A percentile compares a stretch with the other conserved stretches of the same genome.
Conservation (phyloP, 1,140 invertebrate species). For the Eueides isabella region DNA sequence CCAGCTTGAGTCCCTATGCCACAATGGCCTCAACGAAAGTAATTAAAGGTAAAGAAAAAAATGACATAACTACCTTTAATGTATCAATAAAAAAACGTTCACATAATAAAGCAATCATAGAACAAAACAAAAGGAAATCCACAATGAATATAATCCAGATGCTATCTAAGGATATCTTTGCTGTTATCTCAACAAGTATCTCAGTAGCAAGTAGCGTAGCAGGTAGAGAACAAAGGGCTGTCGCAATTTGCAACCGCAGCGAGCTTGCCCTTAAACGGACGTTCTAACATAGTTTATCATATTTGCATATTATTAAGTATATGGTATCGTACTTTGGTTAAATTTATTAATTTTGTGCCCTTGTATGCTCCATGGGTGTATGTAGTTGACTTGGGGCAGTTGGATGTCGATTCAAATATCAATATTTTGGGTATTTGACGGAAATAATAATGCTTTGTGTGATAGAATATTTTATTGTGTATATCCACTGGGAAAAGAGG, state of each 20-base stretch:
- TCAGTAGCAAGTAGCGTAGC: background rate
- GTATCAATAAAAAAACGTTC: background rate
- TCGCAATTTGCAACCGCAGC: constrained; percentile 66
- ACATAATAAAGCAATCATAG: constrained; percentile 7
- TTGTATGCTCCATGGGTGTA: background rate
- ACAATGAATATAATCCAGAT: background rate
- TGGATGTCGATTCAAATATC: too few relatives aligned
- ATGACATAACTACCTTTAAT: too few relatives aligned
- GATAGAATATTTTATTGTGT: too few relatives aligned
- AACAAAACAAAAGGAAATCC: background rate
- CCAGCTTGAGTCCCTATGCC: too few relatives aligned
- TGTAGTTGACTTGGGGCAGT: too few relatives aligned
- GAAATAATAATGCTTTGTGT: too few relatives aligned
- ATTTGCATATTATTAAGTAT: constrained; percentile 2
- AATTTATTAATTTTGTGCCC: background rate
- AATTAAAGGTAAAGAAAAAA: too few relatives aligned
- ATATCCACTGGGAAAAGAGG: too few relatives aligned
- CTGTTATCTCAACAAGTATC: background rate
- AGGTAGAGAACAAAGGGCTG: constrained; percentile 56
- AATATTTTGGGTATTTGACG: too few relatives aligned
- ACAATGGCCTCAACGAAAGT: too few relatives aligned
- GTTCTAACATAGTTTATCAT: background rate
- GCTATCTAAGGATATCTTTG: background rate
- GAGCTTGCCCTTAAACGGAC: constrained; percentile 52
- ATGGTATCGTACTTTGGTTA: background rate